These are phyloP conservation scores for Coluber constrictor DNA, from an alignment of 2,797 vertebrate species.

Conservation along the genomic window DNA sequence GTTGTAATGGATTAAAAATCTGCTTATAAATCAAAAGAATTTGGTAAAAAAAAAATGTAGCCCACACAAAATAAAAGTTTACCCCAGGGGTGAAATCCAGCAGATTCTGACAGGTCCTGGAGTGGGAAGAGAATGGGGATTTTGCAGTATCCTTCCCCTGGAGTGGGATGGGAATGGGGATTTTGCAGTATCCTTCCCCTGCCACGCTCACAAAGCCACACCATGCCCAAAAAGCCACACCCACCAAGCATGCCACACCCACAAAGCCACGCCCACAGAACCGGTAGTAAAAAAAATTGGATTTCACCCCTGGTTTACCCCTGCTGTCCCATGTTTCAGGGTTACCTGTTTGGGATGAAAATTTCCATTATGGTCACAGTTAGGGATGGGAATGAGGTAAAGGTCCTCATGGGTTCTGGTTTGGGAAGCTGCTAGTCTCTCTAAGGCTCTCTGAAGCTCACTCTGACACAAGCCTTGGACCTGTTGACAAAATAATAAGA, in stretches of 20 bases:
- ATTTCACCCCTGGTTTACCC: not conserved
- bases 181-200: no score
- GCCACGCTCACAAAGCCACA: no score
- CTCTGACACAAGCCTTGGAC: constrained; percentile 86
- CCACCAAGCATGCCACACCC: no score
- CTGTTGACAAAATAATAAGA: constrained; percentile 39
- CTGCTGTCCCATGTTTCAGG: not conserved
- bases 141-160: no score
- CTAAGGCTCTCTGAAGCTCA: constrained; percentile 86
- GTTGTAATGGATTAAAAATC: not conserved
- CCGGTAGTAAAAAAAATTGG: no score
- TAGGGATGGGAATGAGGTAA: constrained; percentile 89
- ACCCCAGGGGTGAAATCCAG: no score
- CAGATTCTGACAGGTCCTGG: no score
- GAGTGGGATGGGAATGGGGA: no score
- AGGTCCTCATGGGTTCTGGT: constrained; percentile 88
- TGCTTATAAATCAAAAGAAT: not conserved
- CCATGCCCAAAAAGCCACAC: no score
- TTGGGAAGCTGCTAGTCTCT: constrained; percentile 82
- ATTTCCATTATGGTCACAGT: constrained; percentile 91
- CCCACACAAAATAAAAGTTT: not conserved
- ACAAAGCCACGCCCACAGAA: no score
- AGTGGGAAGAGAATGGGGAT: no score
- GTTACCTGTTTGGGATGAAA: constrained; percentile 91
- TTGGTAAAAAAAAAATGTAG: not conserved